These are phyloP conservation scores for Drusus annulatus DNA, from an alignment of 1,140 invertebrate genomes.

Conservation along the genomic window DNA sequence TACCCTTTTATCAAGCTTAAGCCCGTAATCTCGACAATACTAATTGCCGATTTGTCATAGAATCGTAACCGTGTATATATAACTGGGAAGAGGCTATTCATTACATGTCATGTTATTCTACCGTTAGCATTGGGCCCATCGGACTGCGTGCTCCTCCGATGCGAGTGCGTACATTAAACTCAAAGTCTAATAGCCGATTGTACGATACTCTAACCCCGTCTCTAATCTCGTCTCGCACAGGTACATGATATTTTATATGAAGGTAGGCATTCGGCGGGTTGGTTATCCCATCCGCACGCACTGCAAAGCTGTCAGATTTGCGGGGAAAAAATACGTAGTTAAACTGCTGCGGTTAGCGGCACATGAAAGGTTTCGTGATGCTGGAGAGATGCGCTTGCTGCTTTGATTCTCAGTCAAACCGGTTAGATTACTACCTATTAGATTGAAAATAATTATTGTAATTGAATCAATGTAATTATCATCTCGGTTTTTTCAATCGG, in stretches of 20 bases:
- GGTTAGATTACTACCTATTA: no score
- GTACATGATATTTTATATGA: no score
- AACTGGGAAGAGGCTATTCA: constrained; percentile 4
- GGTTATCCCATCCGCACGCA: neutral
- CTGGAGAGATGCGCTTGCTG: no score
- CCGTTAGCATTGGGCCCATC: neutral
- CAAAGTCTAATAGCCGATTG: neutral
- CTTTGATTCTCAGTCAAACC: no score
- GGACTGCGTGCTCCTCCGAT: neutral
- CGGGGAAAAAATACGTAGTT: neutral
- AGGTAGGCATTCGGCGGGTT: neutral
- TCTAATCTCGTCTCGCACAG: neutral
- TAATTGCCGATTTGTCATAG: neutral
- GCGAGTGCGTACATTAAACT: neutral
- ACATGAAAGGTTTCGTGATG: neutral
- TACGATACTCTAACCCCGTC: neutral
- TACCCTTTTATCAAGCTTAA: neutral
- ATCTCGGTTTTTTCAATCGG: no score
- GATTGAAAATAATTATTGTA: no score
- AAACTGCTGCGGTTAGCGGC: neutral
- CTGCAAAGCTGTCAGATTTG: neutral
- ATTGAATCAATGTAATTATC: no score
- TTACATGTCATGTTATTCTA: neutral
- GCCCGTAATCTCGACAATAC: neutral
- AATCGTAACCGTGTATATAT: neutral